These are phyloP conservation scores for Pristionchus exspectatus DNA, from an alignment of 2,888 invertebrate species.

Conservation along the genomic window DNA sequence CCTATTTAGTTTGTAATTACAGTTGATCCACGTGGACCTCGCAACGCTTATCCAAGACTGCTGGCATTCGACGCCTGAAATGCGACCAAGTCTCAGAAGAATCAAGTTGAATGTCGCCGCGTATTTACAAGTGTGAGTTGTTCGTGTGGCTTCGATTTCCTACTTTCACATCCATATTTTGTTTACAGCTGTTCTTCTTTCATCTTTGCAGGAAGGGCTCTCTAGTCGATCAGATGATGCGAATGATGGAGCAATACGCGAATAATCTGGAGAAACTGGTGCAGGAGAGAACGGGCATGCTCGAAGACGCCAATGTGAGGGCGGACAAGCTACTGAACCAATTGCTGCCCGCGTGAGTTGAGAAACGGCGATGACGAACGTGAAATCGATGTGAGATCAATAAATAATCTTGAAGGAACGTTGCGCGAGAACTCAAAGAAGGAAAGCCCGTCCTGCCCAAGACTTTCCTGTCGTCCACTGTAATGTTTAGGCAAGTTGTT, in stretches of 20 bases:
- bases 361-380: too few species aligned
- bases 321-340: slow-evolving; percentile 75
- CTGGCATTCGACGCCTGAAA: slow-evolving; percentile 70
- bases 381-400: too few species aligned
- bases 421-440: slow-evolving; percentile 48
- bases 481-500: slow-evolving; percentile 71
- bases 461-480: slow-evolving; percentile 72
- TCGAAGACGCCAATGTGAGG: slow-evolving; percentile 76
- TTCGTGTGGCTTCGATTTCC: too few species aligned
- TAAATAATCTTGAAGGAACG: slow-evolving; percentile 15
- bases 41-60: slow-evolving; percentile 67
- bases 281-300: slow-evolving; percentile 77
- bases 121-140: slow-evolving; percentile 67
- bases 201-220: slow-evolving; percentile 74
- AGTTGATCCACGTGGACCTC: slow-evolving; percentile 58
- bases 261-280: slow-evolving; percentile 78
- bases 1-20: too few species aligned
- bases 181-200: too few species aligned
- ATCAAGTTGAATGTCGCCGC: slow-evolving; percentile 74
- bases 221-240: slow-evolving; percentile 78
- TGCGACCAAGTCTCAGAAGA: slow-evolving; percentile 71
- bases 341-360: slow-evolving; percentile 69
- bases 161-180: too few species aligned
- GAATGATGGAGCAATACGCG: slow-evolving; percentile 75
- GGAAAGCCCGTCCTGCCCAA: slow-evolving; percentile 77